Evolutionary conservation across 2,113 vertebrate genomes (phyloP), one percentile per base, ranked within the genome.

Genomic region (Leptobrachium ailaonicum): DNA sequence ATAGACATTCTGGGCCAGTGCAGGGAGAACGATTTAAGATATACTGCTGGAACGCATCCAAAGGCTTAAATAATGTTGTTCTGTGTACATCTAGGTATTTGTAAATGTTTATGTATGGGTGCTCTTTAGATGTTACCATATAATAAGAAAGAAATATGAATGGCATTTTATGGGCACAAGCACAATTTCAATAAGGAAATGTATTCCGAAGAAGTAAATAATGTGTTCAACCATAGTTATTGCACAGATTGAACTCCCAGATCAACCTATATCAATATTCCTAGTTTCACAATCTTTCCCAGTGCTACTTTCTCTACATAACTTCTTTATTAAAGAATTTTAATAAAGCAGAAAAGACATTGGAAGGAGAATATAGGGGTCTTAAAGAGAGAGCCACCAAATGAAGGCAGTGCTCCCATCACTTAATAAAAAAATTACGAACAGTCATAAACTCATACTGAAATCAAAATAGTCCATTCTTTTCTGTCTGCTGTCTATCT

Each of bases 51-150:
- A 75, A 44, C 77, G 7, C 83, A 50, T 63, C 66, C 56, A 44
- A 85, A 74, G 78, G 62, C 53, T 73, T 85, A 82, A 86, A 76
- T 32, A 75, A 62, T 67, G 82, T 47, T 80, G 43, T 81, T 82
- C 80, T 70, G 58, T 82, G 73, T 86, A 62, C 6, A 73, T 41
- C 80, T 74, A 82, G 11, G 75, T 41, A 54, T n/a, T 2, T 53
- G 20, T 60, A 40, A 44, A 47, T 9, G 41, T 50, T 66, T 78
- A 68, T 58, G 9, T 79, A 73, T 11, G 63, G 43, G 68, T 50
- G 7, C 41, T n/a, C 72, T 42, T 44, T 32, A 75, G 53, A 70
- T 50, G 14, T 77, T 78, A 45, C 69, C 45, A 75, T 42, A 63
- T 6, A 76, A 80, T 41, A 56, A 54, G 80, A 82, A 73, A 44